Conservation (phyloP, 1,140 invertebrate genomes). For the Bombus polaris region DNA sequence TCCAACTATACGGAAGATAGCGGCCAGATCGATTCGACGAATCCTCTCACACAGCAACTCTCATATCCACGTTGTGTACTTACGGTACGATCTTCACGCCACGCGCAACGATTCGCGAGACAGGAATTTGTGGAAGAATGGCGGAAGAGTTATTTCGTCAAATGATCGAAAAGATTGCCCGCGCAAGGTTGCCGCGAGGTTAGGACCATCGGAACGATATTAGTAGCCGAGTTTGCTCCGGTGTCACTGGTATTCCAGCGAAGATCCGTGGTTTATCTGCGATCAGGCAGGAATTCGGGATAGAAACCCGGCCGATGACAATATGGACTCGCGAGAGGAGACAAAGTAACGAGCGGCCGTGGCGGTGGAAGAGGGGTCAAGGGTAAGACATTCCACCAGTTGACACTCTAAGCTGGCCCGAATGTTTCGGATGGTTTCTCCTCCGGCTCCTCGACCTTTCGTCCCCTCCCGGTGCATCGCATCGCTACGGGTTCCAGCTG, state of each 20-base stretch:
- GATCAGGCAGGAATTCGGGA: constrained; percentile 54
- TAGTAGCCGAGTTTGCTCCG: not conserved
- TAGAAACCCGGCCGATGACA: constrained; percentile 59
- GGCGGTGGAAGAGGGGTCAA: constrained; percentile 57
- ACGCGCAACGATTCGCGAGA: too few species aligned
- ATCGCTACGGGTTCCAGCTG: constrained; percentile 55
- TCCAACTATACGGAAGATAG: too few species aligned
- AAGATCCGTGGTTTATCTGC: constrained; percentile 22
- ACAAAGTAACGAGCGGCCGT: constrained; percentile 16
- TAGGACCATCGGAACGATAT: not conserved
- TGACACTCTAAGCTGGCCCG: constrained; percentile 70
- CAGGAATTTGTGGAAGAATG: too few species aligned
- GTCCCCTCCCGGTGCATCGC: constrained; percentile 54
- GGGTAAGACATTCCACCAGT: constrained; percentile 75
- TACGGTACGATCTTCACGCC: too few species aligned
- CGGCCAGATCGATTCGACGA: too few species aligned
- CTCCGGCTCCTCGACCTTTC: constrained; percentile 61
- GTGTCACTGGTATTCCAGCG: not conserved
- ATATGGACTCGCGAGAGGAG: constrained; percentile 54
- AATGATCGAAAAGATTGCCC: too few species aligned
- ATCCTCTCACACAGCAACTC: too few species aligned
- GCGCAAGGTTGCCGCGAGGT: not conserved
- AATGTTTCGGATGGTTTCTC: constrained; percentile 73
- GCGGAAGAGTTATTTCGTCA: too few species aligned
- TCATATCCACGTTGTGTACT: too few species aligned